Evolutionary conservation across 2,888 invertebrate genomes (phyloP).

Genomic region (Apamea monoglypha): DNA sequence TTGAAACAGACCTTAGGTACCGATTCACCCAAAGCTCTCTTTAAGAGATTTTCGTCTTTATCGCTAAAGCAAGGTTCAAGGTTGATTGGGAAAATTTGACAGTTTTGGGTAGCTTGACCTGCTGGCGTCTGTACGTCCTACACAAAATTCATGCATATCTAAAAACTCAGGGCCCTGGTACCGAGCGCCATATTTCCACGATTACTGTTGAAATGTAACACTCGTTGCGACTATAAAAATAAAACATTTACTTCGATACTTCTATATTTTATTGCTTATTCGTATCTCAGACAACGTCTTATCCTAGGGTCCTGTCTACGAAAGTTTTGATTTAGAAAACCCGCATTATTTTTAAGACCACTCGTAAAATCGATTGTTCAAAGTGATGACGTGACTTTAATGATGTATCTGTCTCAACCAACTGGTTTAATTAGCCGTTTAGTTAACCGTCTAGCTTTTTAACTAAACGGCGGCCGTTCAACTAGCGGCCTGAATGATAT

Average conservation of each 20-base stretch:
- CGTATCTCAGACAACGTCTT: constrained; percentile 11
- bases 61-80: no score
- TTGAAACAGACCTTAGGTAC: background rate
- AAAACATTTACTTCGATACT: constrained; percentile 32
- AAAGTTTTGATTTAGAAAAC: background rate
- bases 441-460: no score
- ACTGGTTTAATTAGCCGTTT: no score
- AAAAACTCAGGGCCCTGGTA: background rate
- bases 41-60: no score
- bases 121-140: background rate
- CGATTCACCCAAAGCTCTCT: no score
- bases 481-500: no score
- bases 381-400: background rate
- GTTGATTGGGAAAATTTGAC: no score
- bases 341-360: background rate
- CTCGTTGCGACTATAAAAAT: constrained; percentile 13
- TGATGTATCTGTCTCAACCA: background rate
- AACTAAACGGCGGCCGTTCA: no score
- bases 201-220: constrained; percentile 10
- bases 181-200: background rate
- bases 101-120: no score
- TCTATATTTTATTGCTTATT: constrained; percentile 39
- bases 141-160: background rate
- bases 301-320: constrained; percentile 10
- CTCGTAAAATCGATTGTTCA: background rate